Evolutionary conservation across 2,797 vertebrate species (phyloP), one percentile per base, ranked within the genome.

Genomic region (Manis pentadactyla): DNA sequence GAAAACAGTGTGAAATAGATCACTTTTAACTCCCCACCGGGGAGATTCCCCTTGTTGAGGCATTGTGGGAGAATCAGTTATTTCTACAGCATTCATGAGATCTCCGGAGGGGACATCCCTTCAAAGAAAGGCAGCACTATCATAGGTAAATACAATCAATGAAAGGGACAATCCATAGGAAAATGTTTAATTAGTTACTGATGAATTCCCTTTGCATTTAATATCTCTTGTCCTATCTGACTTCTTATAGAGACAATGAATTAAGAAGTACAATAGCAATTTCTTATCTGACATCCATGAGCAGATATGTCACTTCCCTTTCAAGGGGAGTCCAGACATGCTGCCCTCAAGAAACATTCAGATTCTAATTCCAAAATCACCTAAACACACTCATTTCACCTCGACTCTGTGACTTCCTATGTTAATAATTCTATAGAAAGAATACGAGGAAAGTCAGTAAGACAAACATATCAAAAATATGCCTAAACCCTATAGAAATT

Each of bases 41-140:
- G 31, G 59, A 64, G 31, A 82, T 21, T 81, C 8, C 5, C 25
- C 17, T 88, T 51, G 57, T 0, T 53, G 55, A 82, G 64, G 64
- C 53, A 73, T 49, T 61, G 31, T 66, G 42, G 34, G 37, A 59
- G 25, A 92, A 81, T 31, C 34, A 92, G n/a, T 66, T 59, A 64
- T 87, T 64, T 92, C 79, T 73, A n/a, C 2, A 21, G 34, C 34
- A 49, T 46, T 82, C 37, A 39, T 53, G 34, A 88, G 14, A 11
- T 75, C 37, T 39, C 68, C 51, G 75, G 4, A 34, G 53, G 59
- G 39, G 14, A 71, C 13, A 88, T 61, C 4, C 74, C 31, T 88
- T 69, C 25, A 88, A 71, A 93, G 66, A 88, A 93, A 90, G 13
- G n/a, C 25, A 73, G 37, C 91, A n/a, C 11, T n/a, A 49, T 61